Evolutionary conservation across 2,113 vertebrate genomes (phyloP), one percentile per base, ranked within the genome.

Genomic region (Aix galericulata): DNA sequence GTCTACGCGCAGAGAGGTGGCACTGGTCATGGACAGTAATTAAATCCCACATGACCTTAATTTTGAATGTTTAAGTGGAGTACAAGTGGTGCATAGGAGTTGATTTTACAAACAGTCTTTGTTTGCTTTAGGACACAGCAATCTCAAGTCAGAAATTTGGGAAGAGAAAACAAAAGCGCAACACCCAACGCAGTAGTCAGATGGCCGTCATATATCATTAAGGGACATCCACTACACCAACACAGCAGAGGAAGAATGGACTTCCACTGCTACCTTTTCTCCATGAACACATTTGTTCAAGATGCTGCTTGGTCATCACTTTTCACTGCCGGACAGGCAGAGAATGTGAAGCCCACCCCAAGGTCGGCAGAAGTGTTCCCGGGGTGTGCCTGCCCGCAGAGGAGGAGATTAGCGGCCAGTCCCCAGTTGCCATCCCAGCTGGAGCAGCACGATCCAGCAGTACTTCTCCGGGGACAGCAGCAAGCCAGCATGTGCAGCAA

Each of bases 361-460:
- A 63, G n/a, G 48, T 79, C 3, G 0, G 52, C 4, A 81, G 46
- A 56, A 77, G 36, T 76, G 48, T 85, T 91, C 32, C 62, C 77
- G 1, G 78, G 67, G 42, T 74, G 63, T 88, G 50, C 89, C 86
- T 91, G 67, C 72, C 3, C 7, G 22, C 11, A 10, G 50, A 75
- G 13, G 8, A 85, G 67, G 32, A n/a, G 10, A 89, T 90, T 94
- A 91, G 66, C 60, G 74, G 68, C 71, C 26, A 3, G 26, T 6
- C 14, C 60, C n/a, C 42, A 85, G 36, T 89, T 96, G 88, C 81
- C 53, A 60, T 76, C 76, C 72, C 93, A 94, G 95, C 79, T 92
- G 93, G 87, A 91, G 84, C 79, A 76, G 92, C 87, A 87, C 68
- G 79, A 34, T 56, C 68, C 7, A 34, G 53, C 27, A 8, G 72